Base-by-base conservation (phyloP, 2,797 vertebrate genomes). In the Enteromius thamalakanensis region DNA sequence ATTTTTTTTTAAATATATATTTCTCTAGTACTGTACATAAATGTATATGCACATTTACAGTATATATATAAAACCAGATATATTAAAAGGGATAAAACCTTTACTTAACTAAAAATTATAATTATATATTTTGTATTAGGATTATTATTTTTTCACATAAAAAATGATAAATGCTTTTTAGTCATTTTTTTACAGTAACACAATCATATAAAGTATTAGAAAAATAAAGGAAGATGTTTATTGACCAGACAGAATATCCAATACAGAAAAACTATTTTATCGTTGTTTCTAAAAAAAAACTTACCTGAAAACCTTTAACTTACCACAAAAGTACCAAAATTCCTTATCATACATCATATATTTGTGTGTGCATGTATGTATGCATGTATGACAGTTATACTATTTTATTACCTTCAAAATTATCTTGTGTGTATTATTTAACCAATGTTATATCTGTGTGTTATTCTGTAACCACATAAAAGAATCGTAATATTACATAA, bases 141-240 rank as follows among this genome's bases (percentile, higher is more conserved):
- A 47, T 47, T 14, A 47, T 47, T 3, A 47, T 47, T 3, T 47
- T 47, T 47, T 14, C 40, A 42, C 40, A 42, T 42, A 42, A 45
- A 45, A 47, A 15, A 14, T 12, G 12, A 15, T 47, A 47, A 47
- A 47, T 47, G 3, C 14, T 14, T 47, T 47, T 47, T 12, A 47
- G 84, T 32, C 53, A 85, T 68, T 69, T 45, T 67, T 75, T 26
- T 65, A 26, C 55, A 53, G 23, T 45, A 19, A 15, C 7, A 51
- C 69, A 68, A 3, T 58, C 11, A 70, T 9, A 68, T 19, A 5
- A 70, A 55, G 21, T 32, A 58, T 53, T 68, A 32, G 3, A 40
- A 68, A 67, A 32, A 15, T 21, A 40, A 10, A 14, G 1, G 9
- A 29, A 12, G 2, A 51, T 21, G 2, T 64, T 62, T n/a, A 64